phyloP scores from a whole-genome alignment of 2,888 invertebrate genomes.

The Drosophila mimetica region DNA sequence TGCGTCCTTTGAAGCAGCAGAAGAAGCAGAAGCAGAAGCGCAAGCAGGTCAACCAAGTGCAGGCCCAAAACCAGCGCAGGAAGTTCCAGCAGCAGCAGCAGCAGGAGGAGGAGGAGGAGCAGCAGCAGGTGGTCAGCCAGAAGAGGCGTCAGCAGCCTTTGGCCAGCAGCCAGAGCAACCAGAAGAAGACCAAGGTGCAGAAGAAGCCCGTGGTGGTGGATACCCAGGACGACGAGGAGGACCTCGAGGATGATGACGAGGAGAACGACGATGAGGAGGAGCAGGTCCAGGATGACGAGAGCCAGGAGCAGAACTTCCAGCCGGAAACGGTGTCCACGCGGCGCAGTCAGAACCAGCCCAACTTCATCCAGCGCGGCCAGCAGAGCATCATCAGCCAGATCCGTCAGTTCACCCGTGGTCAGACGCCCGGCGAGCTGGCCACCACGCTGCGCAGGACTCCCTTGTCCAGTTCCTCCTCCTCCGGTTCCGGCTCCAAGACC shows the following conservation, averaged over 20 bases:
- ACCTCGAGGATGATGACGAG: conserved; percentile 25
- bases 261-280: conserved; percentile 24
- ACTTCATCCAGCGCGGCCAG: conserved; percentile 74
- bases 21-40: conserved; percentile 29
- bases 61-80: conserved; percentile 4
- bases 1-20: conserved; percentile 40
- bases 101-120: not conserved
- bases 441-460: conserved; percentile 47
- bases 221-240: conserved; percentile 46
- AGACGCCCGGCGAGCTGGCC: conserved; percentile 62
- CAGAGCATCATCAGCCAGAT: conserved; percentile 76
- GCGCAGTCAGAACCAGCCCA: conserved; percentile 52
- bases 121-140: conserved; percentile 21
- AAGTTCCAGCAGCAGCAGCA: conserved; percentile 16
- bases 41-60: conserved; percentile 10
- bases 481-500: conserved; percentile 12
- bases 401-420: conserved; percentile 71
- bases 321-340: too few relatives aligned
- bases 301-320: conserved; percentile 14
- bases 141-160: conserved; percentile 44
- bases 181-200: conserved; percentile 40
- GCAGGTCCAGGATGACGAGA: conserved; percentile 17
- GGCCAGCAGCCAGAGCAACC: not conserved
- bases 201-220: conserved; percentile 44
- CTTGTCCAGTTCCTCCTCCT: not conserved